A percentile compares a stretch with the other conserved stretches of the same genome.
Conservation (phyloP, 2,113 vertebrate genomes). For the Brienomyrus brachyistius region DNA sequence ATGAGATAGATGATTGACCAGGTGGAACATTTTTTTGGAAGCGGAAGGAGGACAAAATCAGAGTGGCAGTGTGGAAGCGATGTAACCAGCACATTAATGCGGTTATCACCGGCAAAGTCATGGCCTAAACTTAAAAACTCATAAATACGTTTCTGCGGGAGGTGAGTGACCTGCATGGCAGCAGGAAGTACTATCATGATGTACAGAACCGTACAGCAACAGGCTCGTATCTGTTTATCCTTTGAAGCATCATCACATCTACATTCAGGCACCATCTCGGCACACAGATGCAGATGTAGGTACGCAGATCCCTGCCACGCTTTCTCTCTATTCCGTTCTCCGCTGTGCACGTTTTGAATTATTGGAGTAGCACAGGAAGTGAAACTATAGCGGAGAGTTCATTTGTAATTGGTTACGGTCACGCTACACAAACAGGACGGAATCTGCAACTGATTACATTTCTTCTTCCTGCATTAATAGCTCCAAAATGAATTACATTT, state of each 20-base stretch:
- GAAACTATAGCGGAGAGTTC: conserved; percentile 64
- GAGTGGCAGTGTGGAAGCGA: background rate
- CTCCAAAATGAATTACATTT: conserved; percentile 75
- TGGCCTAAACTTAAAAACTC: background rate
- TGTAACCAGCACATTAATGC: background rate
- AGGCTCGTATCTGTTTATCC: background rate
- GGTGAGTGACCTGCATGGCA: background rate
- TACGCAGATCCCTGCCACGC: background rate
- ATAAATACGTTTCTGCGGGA: background rate
- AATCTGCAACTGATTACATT: conserved; percentile 81
- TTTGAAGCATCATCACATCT: background rate
- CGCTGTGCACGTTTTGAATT: background rate
- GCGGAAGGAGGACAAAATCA: background rate
- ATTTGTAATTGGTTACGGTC: conserved; percentile 74
- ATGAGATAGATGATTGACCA: background rate
- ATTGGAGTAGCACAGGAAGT: conserved; percentile 66
- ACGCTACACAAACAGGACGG: conserved; percentile 78
- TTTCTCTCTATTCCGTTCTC: background rate
- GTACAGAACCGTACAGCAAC: background rate
- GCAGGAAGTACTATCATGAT: background rate
- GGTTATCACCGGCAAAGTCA: background rate
- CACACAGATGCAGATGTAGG: background rate
- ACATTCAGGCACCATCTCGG: background rate
- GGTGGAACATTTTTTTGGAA: background rate
- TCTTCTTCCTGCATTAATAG: conserved; percentile 74